Conservation (phyloP, 2,113 vertebrate genomes). For the Emydocephalus ijimae region DNA sequence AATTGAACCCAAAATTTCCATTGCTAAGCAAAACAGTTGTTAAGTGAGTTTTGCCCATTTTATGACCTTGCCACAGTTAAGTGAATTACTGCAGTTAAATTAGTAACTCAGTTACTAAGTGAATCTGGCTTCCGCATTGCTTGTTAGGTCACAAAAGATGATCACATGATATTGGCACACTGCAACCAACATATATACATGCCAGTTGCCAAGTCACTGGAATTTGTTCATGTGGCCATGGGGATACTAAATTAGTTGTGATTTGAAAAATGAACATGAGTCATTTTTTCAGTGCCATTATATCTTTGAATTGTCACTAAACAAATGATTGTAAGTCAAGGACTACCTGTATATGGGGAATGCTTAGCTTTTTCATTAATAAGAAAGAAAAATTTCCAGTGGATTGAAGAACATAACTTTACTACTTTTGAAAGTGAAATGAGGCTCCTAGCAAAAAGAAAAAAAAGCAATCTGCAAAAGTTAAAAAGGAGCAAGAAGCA, state of each 20-base stretch:
- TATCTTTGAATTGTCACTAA: neutral
- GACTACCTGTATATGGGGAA: neutral
- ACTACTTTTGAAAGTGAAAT: neutral
- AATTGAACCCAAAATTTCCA: too few species aligned
- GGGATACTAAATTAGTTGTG: neutral
- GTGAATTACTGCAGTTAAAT: neutral
- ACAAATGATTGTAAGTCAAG: neutral
- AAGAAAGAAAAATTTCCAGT: neutral
- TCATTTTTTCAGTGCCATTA: neutral
- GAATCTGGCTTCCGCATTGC: neutral
- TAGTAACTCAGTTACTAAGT: neutral
- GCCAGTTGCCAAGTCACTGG: neutral
- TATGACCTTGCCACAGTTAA: neutral
- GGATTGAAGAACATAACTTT: neutral
- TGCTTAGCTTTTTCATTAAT: neutral
- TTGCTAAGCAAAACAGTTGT: neutral
- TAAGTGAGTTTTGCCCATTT: neutral
- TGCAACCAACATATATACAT: neutral
- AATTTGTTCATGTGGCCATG: neutral
- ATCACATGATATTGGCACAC: neutral
- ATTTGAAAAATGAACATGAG: neutral
- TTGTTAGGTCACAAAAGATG: neutral
- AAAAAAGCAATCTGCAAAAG: neutral
- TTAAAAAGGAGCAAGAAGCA: neutral
- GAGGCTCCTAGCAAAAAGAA: neutral